phyloP scores from a whole-genome alignment of 2,113 vertebrate genomes.

The Catagonus wagneri region DNA sequence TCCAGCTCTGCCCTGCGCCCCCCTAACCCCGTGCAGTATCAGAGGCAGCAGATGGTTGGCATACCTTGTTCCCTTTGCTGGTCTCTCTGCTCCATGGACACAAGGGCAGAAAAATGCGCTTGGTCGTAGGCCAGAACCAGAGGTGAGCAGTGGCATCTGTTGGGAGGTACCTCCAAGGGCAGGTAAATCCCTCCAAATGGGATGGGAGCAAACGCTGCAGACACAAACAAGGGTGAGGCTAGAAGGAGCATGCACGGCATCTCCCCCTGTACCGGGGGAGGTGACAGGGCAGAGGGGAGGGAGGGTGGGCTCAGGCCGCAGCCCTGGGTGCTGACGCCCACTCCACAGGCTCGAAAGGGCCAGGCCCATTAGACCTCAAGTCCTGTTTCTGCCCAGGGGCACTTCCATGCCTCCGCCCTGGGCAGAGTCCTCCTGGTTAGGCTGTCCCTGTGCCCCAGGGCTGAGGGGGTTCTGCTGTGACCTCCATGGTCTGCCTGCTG shows the following conservation, averaged over 20 bases:
- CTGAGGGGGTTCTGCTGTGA: background rate
- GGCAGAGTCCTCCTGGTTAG: background rate
- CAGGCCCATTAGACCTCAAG: background rate
- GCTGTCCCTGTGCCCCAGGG: background rate
- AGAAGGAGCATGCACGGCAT: rapidly evolving
- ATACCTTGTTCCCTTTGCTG: slow-evolving; percentile 98
- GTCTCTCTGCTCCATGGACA: slow-evolving; percentile 99
- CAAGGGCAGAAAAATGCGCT: slow-evolving; percentile 98
- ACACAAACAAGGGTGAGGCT: background rate
- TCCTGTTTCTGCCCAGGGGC: background rate
- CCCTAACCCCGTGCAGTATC: rapidly evolving
- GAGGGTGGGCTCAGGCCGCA: background rate
- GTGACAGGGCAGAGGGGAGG: background rate
- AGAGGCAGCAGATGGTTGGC: background rate
- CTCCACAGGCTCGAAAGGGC: background rate
- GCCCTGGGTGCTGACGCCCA: background rate
- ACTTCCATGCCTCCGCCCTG: background rate
- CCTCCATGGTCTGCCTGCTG: background rate
- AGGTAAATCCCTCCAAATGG: slow-evolving; percentile 98
- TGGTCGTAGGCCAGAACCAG: slow-evolving; percentile 98
- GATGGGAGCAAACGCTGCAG: slow-evolving; percentile 96
- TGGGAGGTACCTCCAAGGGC: slow-evolving; percentile 98
- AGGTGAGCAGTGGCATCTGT: slow-evolving; percentile 98
- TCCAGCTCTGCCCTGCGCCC: background rate
- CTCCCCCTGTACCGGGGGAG: rapidly evolving